Base-by-base conservation (phyloP, 1,140 invertebrate genomes). In the Rhyzopertha dominica region DNA sequence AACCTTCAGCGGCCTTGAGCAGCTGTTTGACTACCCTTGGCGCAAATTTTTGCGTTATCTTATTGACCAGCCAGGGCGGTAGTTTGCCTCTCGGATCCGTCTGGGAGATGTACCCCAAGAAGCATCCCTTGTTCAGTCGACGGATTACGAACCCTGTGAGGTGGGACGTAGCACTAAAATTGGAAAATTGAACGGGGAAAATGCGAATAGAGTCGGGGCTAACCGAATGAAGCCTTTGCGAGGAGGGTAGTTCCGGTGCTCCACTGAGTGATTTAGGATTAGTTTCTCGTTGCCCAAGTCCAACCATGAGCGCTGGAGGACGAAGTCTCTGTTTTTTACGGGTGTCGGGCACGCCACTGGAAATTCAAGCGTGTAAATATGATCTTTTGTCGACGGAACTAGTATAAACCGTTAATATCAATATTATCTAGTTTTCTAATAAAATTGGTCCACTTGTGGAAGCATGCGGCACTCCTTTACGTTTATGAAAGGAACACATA, bases 241-340 rank as follows among this genome's bases (percentile, higher is more conserved):
- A 2, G 84, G 82, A 18, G 88, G 87, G 71, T 82, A 82, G 67
- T 83, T 81, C 61, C 84, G 82, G 67, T 94, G 90, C 70, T 78
- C 84, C 25, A 95, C 85, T 31, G 90, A 93, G 75, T 94, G 90
- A 71, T 91, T 93, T 39, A 93, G 72, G 56, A 94, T 89, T 61
- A 87, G 77, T 68, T 90, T 87, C 67, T 93, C 89, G 35, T 70
- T 56, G n/a, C 84, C 87, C 20, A 84, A 84, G 65, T 91, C 88
- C 31, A 92, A 70, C 90, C 90, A 95, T 8, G 90, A 93, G 53
- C 90, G 73, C 73, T 92, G 87, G 39, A 92, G 76, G 17, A 94
- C 84, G 71, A 94, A 94, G 70, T 95, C 90, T 50, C 90, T 73
- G 66, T 91, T 91, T 70, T 87, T 88, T 58, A 94, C 73, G 10